phyloP scores from a whole-genome alignment of 2,113 vertebrate genomes.

The Gobiocypris rarus region DNA sequence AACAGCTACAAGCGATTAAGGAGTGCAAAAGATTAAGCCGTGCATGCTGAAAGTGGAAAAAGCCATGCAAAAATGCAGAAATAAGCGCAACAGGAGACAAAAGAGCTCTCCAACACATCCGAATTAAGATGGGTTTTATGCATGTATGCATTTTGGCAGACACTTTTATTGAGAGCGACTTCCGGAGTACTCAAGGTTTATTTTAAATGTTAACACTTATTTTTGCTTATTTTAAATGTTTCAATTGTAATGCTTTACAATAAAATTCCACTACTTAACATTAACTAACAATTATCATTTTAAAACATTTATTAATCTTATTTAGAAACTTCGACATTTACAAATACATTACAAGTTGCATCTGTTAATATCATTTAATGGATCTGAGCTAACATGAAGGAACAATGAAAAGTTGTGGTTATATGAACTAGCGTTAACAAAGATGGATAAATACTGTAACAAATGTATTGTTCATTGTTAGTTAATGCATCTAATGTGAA shows the following conservation, averaged over 20 bases:
- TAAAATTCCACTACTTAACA: too few species aligned
- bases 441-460: too few species aligned
- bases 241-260: not conserved
- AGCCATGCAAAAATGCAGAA: conserved; percentile 14
- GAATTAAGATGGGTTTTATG: not conserved
- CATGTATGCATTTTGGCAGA: not conserved
- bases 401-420: too few species aligned
- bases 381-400: too few species aligned
- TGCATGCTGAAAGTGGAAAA: not conserved
- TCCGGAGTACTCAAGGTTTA: not conserved
- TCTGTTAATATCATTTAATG: too few species aligned
- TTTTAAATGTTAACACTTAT: not conserved
- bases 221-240: not conserved
- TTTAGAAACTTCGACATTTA: too few species aligned
- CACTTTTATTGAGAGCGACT: not conserved
- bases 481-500: too few species aligned
- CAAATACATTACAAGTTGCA: too few species aligned
- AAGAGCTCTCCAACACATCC: conserved; percentile 24
- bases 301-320: too few species aligned
- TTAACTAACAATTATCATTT: too few species aligned
- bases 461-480: too few species aligned
- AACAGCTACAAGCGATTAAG: not conserved
- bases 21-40: conserved; percentile 5
- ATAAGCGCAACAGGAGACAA: not conserved
- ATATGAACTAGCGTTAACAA: too few species aligned